Evolutionary conservation across 2,888 invertebrate genomes (phyloP), one percentile per base, ranked within the genome.

Genomic region (Aporophyla nigra): DNA sequence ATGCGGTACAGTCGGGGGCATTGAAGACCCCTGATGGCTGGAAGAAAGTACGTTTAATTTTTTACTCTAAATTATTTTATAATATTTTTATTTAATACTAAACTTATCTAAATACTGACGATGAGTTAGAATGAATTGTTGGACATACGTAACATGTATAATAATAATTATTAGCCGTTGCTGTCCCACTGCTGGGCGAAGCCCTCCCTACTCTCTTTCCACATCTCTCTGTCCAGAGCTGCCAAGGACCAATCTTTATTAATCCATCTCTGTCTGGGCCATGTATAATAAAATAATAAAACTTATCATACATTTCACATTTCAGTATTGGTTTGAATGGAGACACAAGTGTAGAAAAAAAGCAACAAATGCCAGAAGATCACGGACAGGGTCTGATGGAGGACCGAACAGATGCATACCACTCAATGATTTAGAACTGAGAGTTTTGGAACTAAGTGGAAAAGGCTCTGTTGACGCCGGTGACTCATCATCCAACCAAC

Each of bases 251-350:
- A n/a, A n/a, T n/a, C n/a, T n/a, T n/a, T n/a, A n/a, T n/a, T n/a
- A n/a, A n/a, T n/a, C n/a, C n/a, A n/a, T n/a, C n/a, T n/a, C n/a
- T n/a, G n/a, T n/a, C n/a, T n/a, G 40, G 40, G 5, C 2, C 43
- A 14, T 21, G 14, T 46, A 2, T 58, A n/a, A 56, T 51, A 4
- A 51, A 46, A 33, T 10, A 65, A 43, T n/a, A n/a, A 51, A 27
- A 19, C 12, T n/a, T 16, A n/a, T 16, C 19, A 51, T 59, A 14
- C 14, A 24, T 62, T 77, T 71, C 58, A 61, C 19, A 54, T 81
- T 87, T 51, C 91, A 96, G 96, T 96, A 96, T 81, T 96, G 96
- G 95, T 94, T 95, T 90, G 95, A 95, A 88, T 96, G 95, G 95
- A 90, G 95, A 68, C 94, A 95, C 81, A 96, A 95, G 82, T 95